Evolutionary conservation across 2,888 invertebrate species (phyloP).

Genomic region (Scaeva pyrastri): DNA sequence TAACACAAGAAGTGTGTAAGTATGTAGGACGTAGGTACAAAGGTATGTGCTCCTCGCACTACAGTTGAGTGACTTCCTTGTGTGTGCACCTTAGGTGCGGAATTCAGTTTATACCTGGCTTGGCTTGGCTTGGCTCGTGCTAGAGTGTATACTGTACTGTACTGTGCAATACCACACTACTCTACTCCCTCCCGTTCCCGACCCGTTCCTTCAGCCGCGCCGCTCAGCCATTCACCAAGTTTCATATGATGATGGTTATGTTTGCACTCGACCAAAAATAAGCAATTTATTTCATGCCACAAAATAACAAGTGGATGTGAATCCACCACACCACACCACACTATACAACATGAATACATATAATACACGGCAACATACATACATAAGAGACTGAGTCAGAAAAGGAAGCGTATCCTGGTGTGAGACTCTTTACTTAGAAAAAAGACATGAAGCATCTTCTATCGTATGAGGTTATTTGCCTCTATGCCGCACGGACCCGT

Average conservation of each 20-base stretch:
- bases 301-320: slow-evolving; percentile 69
- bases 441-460: slow-evolving; percentile 63
- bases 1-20: slow-evolving; percentile 24
- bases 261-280: slow-evolving; percentile 71
- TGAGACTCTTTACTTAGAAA: slow-evolving; percentile 66
- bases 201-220: not conserved
- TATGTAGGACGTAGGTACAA: not conserved
- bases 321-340: slow-evolving; percentile 43
- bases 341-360: not conserved
- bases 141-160: slow-evolving; percentile 4
- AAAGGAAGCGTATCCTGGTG: slow-evolving; percentile 50
- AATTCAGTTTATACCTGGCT: slow-evolving; percentile 28
- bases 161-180: slow-evolving; percentile 13
- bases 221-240: not conserved
- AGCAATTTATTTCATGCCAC: slow-evolving; percentile 73
- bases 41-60: slow-evolving; percentile 38
- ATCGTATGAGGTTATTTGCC: slow-evolving; percentile 69
- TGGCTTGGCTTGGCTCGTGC: not conserved
- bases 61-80: slow-evolving; percentile 68
- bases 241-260: slow-evolving; percentile 36
- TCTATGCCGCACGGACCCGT: not conserved
- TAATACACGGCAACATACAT: not conserved
- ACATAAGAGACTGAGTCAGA: slow-evolving; percentile 38
- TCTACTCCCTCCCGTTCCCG: not conserved
- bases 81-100: slow-evolving; percentile 49